phyloP scores from a whole-genome alignment of 2,888 invertebrate genomes.

The Periphyllus acericola region DNA sequence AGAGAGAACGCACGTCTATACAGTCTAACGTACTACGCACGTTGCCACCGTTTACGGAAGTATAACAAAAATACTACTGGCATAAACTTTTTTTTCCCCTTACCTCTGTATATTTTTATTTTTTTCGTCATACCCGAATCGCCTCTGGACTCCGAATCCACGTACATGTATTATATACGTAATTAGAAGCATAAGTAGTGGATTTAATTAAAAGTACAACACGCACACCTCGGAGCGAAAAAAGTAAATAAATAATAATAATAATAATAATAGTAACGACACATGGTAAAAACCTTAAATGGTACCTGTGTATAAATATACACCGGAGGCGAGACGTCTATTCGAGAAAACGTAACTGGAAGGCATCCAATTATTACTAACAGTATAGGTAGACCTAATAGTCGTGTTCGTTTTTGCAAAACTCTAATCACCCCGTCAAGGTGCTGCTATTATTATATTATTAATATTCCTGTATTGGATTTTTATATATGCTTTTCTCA shows the following conservation, averaged over 20 bases:
- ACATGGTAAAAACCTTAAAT: constrained; percentile 2
- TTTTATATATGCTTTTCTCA: background rate
- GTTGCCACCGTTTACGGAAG: too few relatives aligned
- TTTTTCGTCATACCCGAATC: constrained; percentile 15
- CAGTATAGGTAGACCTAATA: constrained; percentile 5
- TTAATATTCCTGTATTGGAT: too few relatives aligned
- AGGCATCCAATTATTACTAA: constrained; percentile 14
- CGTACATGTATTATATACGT: too few relatives aligned
- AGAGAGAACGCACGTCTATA: too few relatives aligned
- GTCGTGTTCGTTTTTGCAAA: background rate
- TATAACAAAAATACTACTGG: too few relatives aligned
- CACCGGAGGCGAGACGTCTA: constrained; percentile 26
- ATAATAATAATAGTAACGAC: background rate
- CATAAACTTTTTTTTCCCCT: too few relatives aligned
- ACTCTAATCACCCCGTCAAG: background rate
- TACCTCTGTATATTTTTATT: too few relatives aligned
- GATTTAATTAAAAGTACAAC: background rate
- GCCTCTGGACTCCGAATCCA: background rate
- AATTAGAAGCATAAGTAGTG: background rate
- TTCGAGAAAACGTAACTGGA: constrained; percentile 6
- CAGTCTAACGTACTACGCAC: too few relatives aligned
- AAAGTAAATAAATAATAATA: background rate
- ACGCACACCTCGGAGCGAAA: constrained; percentile 37
- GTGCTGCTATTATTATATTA: background rate
- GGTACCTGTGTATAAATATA: background rate